These are phyloP conservation scores for Pyralis farinalis DNA, from an alignment of 2,888 invertebrate species.

Conservation along the genomic window DNA sequence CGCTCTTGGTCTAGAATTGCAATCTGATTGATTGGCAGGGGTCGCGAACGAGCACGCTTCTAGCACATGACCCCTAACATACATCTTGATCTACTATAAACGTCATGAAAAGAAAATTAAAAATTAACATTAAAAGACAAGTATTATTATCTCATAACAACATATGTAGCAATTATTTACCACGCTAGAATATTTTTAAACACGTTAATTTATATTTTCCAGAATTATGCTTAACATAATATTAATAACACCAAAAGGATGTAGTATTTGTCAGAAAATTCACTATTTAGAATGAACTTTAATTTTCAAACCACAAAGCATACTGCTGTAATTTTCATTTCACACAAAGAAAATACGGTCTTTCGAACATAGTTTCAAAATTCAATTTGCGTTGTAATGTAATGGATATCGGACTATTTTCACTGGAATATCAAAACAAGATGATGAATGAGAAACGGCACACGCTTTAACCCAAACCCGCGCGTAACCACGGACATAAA, in stretches of 20 bases:
- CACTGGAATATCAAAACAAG: constrained; percentile 18
- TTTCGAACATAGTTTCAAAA: not conserved
- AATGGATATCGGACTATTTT: constrained; percentile 14
- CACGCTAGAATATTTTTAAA: no score
- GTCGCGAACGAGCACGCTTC: no score
- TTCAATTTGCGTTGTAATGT: not conserved
- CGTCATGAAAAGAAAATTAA: no score
- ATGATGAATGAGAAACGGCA: constrained; percentile 46
- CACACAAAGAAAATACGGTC: not conserved
- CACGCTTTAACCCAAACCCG: constrained; percentile 39
- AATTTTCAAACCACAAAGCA: constrained; percentile 13
- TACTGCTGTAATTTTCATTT: not conserved
- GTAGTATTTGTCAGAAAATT: constrained; percentile 17
- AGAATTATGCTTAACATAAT: not conserved
- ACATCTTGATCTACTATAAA: no score
- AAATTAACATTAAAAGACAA: no score
- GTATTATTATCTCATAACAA: no score
- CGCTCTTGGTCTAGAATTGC: no score
- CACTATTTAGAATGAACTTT: constrained; percentile 19
- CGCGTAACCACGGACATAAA: constrained; percentile 10
- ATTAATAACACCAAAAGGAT: constrained; percentile 3
- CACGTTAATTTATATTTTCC: no score
- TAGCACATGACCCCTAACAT: no score
- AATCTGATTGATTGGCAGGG: no score
- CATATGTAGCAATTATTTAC: no score